Conservation (phyloP, 2,888 invertebrate species). For the Arctia plantaginis region DNA sequence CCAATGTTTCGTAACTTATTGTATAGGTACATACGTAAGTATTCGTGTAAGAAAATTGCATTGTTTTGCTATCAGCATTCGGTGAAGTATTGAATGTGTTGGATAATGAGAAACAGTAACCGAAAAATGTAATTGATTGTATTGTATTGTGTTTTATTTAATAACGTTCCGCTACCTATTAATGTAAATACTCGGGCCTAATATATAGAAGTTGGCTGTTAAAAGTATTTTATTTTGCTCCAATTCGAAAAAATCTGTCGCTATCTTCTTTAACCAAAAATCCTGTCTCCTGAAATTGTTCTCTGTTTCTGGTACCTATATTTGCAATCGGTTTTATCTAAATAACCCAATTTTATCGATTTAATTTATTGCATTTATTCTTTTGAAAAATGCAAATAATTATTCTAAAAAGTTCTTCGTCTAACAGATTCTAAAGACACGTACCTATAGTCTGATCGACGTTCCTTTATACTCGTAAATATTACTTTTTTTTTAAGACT, state of each 20-base stretch:
- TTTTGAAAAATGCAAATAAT: too few relatives aligned
- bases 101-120: constrained; percentile 15
- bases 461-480: too few relatives aligned
- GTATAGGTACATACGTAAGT: constrained; percentile 54
- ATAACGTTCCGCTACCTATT: background rate
- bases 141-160: constrained; percentile 9
- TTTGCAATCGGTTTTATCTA: too few relatives aligned
- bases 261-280: too few relatives aligned
- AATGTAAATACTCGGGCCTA: background rate
- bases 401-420: too few relatives aligned
- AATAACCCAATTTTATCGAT: background rate
- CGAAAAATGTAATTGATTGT: background rate
- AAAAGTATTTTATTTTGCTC: background rate
- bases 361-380: background rate
- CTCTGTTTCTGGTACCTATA: too few relatives aligned
- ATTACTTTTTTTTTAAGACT: too few relatives aligned
- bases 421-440: too few relatives aligned
- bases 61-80: constrained; percentile 60
- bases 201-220: background rate
- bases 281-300: too few relatives aligned
- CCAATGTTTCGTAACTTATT: constrained; percentile 77
- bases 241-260: background rate
- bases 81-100: constrained; percentile 31
- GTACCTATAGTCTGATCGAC: too few relatives aligned
- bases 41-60: constrained; percentile 56